phyloP scores from a whole-genome alignment of 1,140 invertebrate species.

The Yoshiicerus persimilis region DNA sequence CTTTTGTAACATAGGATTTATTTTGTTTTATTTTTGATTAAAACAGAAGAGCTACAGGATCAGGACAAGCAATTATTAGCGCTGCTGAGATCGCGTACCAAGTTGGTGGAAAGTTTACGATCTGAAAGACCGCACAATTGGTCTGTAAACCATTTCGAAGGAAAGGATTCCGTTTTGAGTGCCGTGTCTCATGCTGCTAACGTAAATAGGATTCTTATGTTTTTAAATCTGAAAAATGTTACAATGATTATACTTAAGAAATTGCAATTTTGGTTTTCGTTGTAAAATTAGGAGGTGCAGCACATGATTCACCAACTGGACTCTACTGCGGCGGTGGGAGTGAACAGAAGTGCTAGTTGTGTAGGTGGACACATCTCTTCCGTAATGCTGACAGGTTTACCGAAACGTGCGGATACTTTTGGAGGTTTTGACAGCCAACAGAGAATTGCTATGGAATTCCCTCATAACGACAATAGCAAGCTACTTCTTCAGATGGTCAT shows the following conservation, averaged over 20 bases:
- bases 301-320: slow-evolving; percentile 34
- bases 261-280: neutral
- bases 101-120: slow-evolving; percentile 40
- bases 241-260: neutral
- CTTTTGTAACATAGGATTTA: neutral
- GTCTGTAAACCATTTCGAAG: slow-evolving; percentile 38
- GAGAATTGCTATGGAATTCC: slow-evolving; percentile 28
- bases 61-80: slow-evolving; percentile 43
- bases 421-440: slow-evolving; percentile 78
- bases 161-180: slow-evolving; percentile 39
- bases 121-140: slow-evolving; percentile 43
- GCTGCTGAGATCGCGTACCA: slow-evolving; percentile 24
- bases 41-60: slow-evolving; percentile 46
- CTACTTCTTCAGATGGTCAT: slow-evolving; percentile 42
- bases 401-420: slow-evolving; percentile 90
- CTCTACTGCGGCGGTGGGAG: neutral
- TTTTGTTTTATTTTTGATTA: neutral
- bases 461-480: slow-evolving; percentile 25
- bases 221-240: neutral
- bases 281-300: slow-evolving; percentile 40
- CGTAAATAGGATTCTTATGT: neutral
- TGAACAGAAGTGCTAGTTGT: slow-evolving; percentile 86
- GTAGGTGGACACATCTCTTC: slow-evolving; percentile 85
- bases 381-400: slow-evolving; percentile 73
- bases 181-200: slow-evolving; percentile 33